Evolutionary conservation across 2,888 invertebrate genomes (phyloP).

Genomic region (Antheraea yamamai): DNA sequence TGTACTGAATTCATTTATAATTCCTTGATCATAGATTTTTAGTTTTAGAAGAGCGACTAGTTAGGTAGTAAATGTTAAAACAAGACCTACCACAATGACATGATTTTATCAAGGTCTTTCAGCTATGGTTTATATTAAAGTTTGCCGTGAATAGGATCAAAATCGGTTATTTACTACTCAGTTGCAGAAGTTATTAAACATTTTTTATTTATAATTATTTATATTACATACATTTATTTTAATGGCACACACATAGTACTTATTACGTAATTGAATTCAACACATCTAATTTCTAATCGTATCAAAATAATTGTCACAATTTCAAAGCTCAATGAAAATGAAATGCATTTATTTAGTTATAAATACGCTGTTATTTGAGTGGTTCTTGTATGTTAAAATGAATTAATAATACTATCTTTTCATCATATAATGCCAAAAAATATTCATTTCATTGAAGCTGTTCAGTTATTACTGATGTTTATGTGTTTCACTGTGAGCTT

Average conservation of each 20-base stretch:
- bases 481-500: not conserved
- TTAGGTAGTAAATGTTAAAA: not conserved
- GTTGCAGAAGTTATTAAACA: too few relatives aligned
- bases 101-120: not conserved
- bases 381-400: not conserved
- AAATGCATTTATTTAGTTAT: not conserved
- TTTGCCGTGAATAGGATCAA: not conserved
- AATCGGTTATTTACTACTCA: not conserved
- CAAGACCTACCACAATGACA: too few relatives aligned
- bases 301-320: not conserved
- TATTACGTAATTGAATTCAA: not conserved
- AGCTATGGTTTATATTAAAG: not conserved
- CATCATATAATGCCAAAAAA: not conserved
- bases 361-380: not conserved
- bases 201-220: too few relatives aligned
- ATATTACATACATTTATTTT: not conserved
- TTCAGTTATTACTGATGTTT: not conserved
- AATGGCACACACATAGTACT: not conserved
- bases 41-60: not conserved
- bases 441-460: not conserved
- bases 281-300: not conserved
- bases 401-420: not conserved
- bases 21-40: not conserved
- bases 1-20: not conserved
- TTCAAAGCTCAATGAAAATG: not conserved